Percentiles rank a stretch among this genome's conserved stretches.
phyloP scores from a whole-genome alignment of 2,888 invertebrate genomes.

The Volucella bombylans region DNA sequence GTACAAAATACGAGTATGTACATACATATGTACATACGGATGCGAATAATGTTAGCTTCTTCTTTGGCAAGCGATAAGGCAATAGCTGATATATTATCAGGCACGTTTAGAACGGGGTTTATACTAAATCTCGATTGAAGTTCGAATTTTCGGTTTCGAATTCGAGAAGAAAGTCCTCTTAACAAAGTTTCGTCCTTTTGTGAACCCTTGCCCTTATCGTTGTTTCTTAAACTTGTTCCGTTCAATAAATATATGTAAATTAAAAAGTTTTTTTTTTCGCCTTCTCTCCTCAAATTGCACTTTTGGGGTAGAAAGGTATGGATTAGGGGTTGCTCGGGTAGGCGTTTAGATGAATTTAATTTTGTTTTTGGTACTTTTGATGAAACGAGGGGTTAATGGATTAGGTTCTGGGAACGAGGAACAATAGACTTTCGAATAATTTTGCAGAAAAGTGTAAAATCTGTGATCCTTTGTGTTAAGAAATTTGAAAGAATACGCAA shows the following conservation, averaged over 20 bases:
- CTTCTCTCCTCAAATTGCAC: constrained; percentile 41
- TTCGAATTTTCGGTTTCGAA: constrained; percentile 31
- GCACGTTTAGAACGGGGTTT: constrained; percentile 10
- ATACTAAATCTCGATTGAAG: constrained; percentile 47
- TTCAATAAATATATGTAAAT: constrained; percentile 47
- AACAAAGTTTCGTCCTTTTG: not conserved
- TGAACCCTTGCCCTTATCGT: not conserved
- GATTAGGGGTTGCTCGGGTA: not conserved
- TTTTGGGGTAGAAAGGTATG: not conserved
- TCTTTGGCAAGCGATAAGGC: no score
- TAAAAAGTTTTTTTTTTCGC: constrained; percentile 41
- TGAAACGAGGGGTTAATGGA: constrained; percentile 38
- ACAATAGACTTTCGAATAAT: not conserved
- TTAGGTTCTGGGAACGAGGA: not conserved
- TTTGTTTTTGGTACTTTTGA: not conserved
- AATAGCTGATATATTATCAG: constrained; percentile 1
- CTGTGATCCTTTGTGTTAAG: constrained; percentile 14
- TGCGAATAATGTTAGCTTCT: not conserved
- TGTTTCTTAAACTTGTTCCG: constrained; percentile 16
- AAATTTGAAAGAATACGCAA: not conserved
- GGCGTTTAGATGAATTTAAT: not conserved
- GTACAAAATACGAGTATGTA: not conserved
- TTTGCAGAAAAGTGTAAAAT: not conserved
- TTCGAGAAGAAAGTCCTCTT: constrained; percentile 1
- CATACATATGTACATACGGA: not conserved